Percentiles rank a stretch among this genome's conserved stretches.
Evolutionary conservation across 1,140 invertebrate genomes (phyloP).

Genomic region (Anastrepha obliqua): DNA sequence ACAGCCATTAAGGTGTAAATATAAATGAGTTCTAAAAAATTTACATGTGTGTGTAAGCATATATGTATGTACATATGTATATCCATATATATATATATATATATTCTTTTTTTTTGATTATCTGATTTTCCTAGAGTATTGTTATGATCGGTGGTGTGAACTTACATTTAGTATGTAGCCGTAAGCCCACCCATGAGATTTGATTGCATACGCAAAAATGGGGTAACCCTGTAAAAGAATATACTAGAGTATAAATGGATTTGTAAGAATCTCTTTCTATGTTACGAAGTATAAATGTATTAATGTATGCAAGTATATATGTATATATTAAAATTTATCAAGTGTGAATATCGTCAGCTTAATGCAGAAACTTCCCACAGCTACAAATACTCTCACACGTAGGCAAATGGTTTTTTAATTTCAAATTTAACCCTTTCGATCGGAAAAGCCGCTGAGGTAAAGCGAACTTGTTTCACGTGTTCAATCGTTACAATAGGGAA

Average conservation of each 20-base stretch:
- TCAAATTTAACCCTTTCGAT: too few species aligned
- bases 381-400: not conserved
- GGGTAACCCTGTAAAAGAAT: conserved; percentile 29
- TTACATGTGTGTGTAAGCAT: not conserved
- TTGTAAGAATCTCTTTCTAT: not conserved
- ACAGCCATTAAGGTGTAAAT: too few species aligned
- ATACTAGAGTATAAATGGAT: not conserved
- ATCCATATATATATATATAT: not conserved
- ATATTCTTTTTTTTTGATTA: conserved; percentile 3
- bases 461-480: too few species aligned
- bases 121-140: conserved; percentile 3
- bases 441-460: too few species aligned
- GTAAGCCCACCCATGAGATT: not conserved
- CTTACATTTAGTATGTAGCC: not conserved
- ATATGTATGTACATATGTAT: not conserved
- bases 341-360: not conserved
- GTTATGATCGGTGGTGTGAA: conserved; percentile 29
- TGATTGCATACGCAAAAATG: conserved; percentile 46
- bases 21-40: too few species aligned
- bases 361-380: not conserved
- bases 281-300: not conserved
- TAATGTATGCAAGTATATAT: not conserved
- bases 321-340: conserved; percentile 12
- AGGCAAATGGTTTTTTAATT: not conserved
- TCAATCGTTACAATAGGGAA: too few species aligned